These are phyloP conservation scores for Montipora capricornis DNA, from an alignment of 64 coral and sea anemone species.

Conservation along the genomic window DNA sequence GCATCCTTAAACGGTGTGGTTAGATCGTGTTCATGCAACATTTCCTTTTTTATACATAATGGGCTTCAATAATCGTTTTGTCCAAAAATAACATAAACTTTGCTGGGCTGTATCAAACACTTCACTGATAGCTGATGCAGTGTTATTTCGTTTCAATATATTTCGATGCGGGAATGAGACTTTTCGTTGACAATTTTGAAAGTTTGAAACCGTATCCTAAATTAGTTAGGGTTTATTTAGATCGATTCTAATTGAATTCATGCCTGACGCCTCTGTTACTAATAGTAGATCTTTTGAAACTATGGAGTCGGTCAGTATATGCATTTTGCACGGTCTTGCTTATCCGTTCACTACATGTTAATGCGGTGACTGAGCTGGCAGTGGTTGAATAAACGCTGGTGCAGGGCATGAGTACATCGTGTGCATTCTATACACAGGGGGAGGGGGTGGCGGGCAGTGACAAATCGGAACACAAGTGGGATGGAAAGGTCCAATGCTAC, in stretches of 20 bases:
- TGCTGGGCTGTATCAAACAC: background rate
- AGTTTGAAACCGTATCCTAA: background rate
- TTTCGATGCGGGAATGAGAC: background rate
- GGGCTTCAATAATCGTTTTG: background rate
- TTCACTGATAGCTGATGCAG: background rate
- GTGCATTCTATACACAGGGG: conserved; percentile 78
- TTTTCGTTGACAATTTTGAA: background rate
- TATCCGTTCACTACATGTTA: background rate
- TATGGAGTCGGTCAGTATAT: no score
- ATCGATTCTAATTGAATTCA: background rate
- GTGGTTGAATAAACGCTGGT: conserved; percentile 43
- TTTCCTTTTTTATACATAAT: background rate
- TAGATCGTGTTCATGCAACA: background rate
- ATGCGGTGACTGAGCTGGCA: background rate
- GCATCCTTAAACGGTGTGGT: background rate
- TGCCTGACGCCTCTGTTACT: background rate
- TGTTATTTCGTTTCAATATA: background rate
- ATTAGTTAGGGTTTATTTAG: background rate
- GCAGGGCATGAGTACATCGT: conserved; percentile 56
- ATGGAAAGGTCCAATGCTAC: conserved; percentile 64
- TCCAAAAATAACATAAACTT: background rate
- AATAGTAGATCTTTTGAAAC: no score
- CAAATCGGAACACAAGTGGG: conserved; percentile 79
- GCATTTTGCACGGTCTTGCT: no score
- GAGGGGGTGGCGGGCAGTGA: conserved; percentile 72